These are phyloP conservation scores for Loxodonta africana DNA, from an alignment of 2,113 vertebrate genomes.

Conservation along the genomic window DNA sequence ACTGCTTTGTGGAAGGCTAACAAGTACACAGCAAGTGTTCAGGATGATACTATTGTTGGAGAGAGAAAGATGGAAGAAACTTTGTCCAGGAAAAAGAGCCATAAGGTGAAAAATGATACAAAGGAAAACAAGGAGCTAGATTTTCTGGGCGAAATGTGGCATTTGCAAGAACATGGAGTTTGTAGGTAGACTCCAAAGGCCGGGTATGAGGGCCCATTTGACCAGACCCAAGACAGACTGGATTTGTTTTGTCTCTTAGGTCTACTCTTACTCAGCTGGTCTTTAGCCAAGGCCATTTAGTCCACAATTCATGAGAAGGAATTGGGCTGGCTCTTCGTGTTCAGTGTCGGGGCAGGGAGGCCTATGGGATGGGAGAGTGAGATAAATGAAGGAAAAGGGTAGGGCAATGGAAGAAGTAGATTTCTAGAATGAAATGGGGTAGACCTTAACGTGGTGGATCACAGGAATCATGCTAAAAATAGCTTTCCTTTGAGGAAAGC, in stretches of 20 bases:
- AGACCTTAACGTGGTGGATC: neutral
- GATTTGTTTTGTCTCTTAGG: neutral
- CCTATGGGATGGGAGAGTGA: neutral
- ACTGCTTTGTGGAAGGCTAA: neutral
- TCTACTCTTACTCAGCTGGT: neutral
- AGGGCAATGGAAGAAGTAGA: neutral
- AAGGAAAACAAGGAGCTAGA: neutral
- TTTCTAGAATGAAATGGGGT: neutral
- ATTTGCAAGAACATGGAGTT: neutral
- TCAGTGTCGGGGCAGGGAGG: neutral
- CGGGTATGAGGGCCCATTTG: neutral
- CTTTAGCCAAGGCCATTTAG: neutral
- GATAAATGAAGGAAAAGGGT: neutral
- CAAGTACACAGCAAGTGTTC: neutral
- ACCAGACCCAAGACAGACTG: neutral
- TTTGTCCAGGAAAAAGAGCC: neutral
- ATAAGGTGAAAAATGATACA: neutral
- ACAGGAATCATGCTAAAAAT: neutral
- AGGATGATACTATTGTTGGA: neutral
- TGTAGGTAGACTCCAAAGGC: neutral
- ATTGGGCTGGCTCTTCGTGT: neutral
- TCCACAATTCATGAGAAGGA: neutral
- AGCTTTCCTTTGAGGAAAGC: slow-evolving; percentile 30
- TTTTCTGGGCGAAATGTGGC: neutral
- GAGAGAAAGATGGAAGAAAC: neutral